Percentiles rank a stretch among this genome's conserved stretches.
phyloP scores from a whole-genome alignment of 2,797 vertebrate species.

The Acanthiza pusilla region DNA sequence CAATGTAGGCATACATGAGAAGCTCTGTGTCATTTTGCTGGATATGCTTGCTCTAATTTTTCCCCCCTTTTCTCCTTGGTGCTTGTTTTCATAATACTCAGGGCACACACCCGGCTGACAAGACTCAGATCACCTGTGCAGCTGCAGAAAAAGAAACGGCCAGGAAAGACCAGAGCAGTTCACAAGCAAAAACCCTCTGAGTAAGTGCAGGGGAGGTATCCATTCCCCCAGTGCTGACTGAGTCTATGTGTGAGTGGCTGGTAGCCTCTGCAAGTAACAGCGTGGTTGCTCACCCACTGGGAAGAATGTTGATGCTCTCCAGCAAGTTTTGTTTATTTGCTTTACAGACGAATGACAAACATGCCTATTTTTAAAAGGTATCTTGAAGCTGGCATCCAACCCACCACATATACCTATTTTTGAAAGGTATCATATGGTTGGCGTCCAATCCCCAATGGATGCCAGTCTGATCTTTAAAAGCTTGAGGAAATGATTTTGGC shows the following conservation, averaged over 20 bases:
- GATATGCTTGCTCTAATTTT: not conserved
- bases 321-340: not conserved
- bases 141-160: not conserved
- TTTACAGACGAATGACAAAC: not conserved
- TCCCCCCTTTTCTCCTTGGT: not conserved
- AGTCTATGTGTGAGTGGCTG: rapidly evolving
- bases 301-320: not conserved
- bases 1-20: not conserved
- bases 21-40: not conserved
- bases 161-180: not conserved
- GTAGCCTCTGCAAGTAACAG: not conserved
- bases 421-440: not conserved
- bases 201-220: not conserved
- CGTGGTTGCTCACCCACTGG: not conserved
- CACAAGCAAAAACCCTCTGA: not conserved
- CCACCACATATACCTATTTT: not conserved
- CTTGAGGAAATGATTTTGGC: not conserved
- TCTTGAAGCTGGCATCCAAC: not conserved
- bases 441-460: not conserved
- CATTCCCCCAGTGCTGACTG: not conserved
- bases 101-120: not conserved
- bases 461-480: conserved; percentile 11
- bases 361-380: not conserved
- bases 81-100: not conserved
- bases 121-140: not conserved